Evolutionary conservation across 1,140 invertebrate genomes (phyloP), one percentile per base, ranked within the genome.

Genomic region (Geopemphigus sp.): DNA sequence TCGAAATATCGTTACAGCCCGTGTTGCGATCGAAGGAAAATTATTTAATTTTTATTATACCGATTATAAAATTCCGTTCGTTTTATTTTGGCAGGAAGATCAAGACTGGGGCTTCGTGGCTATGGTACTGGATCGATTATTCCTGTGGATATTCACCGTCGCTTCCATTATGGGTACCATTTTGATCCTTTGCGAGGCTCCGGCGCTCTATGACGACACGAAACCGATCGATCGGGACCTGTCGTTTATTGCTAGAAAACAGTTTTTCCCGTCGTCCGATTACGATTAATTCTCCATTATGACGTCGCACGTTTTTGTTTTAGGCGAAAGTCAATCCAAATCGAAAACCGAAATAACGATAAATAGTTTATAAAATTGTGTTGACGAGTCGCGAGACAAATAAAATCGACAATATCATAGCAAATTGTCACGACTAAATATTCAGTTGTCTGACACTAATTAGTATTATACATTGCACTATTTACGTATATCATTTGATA

Each of bases 91-190:
- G 81, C 86, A 97, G 95, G 94, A 96, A 85, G 95, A 97, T 87
- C 94, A 96, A 89, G 98, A 99, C 85, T 99, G 98, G 98, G 97
- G 96, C 72, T 99, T 98, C 85, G 96, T 99, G 6, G 97, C 98
- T 22, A 99, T 99, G 96, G 97, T 99, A 0, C 88, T 99, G 81
- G 98, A 99, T 86, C 90, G 98, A 26, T 88, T 99, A 1, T 98
- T 99, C 85, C 90, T 99, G 0, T 98, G 94, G 92, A 92, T 99
- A 26, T 99, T 99, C 87, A 91, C 91, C 66, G 93, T 96, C 81
- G 92, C 95, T 3, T 96, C 95, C 19, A 90, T 97, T 63, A 91
- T 94, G 8, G 98, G 95, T 32, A 96, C 94, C 0, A 90, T 95
- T 80, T 89, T 90, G 6, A 97, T 97, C 81, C 87, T 97, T 17